A percentile compares a stretch with the other conserved stretches of the same genome.
Conservation (phyloP, 64 coral and sea anemone genomes). For the Platygyra sinensis region DNA sequence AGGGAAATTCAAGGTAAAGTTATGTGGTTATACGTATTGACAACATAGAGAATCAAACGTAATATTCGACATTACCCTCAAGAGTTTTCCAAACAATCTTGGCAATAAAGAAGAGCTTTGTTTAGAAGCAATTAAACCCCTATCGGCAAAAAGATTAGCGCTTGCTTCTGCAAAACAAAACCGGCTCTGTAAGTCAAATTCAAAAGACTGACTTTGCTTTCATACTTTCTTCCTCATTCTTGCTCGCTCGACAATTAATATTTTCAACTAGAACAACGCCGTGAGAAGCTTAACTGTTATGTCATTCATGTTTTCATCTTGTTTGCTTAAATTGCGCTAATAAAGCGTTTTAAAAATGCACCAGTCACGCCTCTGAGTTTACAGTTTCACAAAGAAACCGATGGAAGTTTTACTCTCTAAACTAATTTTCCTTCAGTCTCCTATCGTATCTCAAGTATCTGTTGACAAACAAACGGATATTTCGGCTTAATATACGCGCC, state of each 20-base stretch:
- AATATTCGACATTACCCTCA: background rate
- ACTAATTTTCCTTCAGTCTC: too few species aligned
- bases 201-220: background rate
- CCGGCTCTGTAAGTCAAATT: background rate
- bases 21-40: background rate
- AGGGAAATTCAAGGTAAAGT: background rate
- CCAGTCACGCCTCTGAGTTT: slow-evolving; percentile 7
- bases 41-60: background rate
- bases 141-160: background rate
- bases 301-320: background rate
- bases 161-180: background rate
- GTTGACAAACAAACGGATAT: background rate
- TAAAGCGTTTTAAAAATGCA: background rate
- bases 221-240: background rate
- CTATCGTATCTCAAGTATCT: background rate
- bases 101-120: background rate
- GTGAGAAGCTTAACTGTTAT: background rate
- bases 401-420: background rate
- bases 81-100: background rate
- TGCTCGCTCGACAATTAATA: background rate
- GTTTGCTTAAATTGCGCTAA: slow-evolving; percentile 15
- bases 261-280: background rate
- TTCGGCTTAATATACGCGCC: background rate
- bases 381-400: background rate
- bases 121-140: slow-evolving; percentile 20